A percentile compares a stretch with the other conserved stretches of the same genome.
phyloP scores from a whole-genome alignment of 1,140 invertebrate species.

The Cyclina sinensis region DNA sequence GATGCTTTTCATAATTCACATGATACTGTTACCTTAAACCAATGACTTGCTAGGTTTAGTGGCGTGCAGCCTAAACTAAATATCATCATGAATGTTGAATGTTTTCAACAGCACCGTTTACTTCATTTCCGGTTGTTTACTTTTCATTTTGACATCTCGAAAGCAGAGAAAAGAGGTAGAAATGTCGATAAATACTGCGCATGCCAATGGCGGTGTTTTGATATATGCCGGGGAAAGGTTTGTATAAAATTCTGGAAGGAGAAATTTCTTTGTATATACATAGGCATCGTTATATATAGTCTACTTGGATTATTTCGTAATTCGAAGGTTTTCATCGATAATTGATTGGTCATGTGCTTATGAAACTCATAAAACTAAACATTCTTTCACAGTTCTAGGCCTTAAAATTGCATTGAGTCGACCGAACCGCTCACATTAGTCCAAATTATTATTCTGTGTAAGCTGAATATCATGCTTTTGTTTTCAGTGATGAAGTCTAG shows the following conservation, averaged over 20 bases:
- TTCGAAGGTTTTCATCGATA: neutral
- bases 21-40: too few species aligned
- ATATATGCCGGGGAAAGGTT: constrained; percentile 97
- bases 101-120: constrained; percentile 10
- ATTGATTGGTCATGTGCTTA: neutral
- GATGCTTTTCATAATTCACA: too few species aligned
- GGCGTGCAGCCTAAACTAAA: neutral
- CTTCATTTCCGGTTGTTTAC: constrained; percentile 15
- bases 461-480: too few species aligned
- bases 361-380: neutral
- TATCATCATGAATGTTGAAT: too few species aligned
- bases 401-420: too few species aligned
- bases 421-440: too few species aligned
- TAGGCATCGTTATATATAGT: neutral
- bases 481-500: too few species aligned
- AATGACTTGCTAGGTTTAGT: too few species aligned
- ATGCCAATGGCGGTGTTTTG: constrained; percentile 95
- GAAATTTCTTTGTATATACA: neutral
- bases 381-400: too few species aligned
- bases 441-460: too few species aligned
- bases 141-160: neutral
- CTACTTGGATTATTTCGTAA: neutral
- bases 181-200: constrained; percentile 97
- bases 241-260: constrained; percentile 84
- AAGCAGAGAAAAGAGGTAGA: constrained; percentile 47